Evolutionary conservation across 2,113 vertebrate genomes (phyloP).

Genomic region (Xiphophorus hellerii): DNA sequence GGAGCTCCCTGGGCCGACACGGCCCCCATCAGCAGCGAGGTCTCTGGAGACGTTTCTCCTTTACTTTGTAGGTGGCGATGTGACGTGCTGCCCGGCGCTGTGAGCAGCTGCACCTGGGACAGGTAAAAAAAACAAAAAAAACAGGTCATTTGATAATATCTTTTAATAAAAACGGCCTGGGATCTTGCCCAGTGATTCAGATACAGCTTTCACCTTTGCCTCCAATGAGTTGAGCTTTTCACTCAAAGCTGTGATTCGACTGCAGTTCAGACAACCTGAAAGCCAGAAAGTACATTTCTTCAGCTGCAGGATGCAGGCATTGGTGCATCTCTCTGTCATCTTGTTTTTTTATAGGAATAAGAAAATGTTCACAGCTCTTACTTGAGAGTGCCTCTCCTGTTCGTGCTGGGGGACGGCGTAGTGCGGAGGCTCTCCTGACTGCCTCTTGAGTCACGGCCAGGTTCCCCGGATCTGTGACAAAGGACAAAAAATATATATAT

Average conservation of each 20-base stretch:
- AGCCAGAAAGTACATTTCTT: neutral
- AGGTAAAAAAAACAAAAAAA: constrained; percentile 32
- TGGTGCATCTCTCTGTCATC: neutral
- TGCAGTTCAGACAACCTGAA: constrained; percentile 93
- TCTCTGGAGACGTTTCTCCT: constrained; percentile 49
- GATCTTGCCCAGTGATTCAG: neutral
- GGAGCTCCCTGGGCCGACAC: constrained; percentile 81
- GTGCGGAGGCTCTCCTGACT: constrained; percentile 67
- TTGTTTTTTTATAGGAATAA: neutral
- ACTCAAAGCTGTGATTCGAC: constrained; percentile 82
- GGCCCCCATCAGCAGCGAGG: constrained; percentile 80
- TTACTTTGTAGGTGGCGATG: constrained; percentile 54
- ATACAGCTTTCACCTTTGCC: constrained; percentile 81
- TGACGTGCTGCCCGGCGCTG: constrained; percentile 53
- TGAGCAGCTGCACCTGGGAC: constrained; percentile 85
- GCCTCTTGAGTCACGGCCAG: constrained; percentile 78
- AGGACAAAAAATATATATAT: constrained; percentile 6
- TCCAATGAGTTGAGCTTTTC: constrained; percentile 87
- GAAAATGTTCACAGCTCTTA: constrained; percentile 56
- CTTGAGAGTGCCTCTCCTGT: constrained; percentile 74
- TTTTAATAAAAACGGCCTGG: neutral
- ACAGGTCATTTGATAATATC: neutral
- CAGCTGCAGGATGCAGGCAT: neutral
- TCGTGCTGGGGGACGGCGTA: constrained; percentile 71
- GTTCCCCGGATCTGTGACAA: constrained; percentile 77